Conservation (phyloP, 1,140 invertebrate genomes). For the Archegozetes longisetosus region DNA sequence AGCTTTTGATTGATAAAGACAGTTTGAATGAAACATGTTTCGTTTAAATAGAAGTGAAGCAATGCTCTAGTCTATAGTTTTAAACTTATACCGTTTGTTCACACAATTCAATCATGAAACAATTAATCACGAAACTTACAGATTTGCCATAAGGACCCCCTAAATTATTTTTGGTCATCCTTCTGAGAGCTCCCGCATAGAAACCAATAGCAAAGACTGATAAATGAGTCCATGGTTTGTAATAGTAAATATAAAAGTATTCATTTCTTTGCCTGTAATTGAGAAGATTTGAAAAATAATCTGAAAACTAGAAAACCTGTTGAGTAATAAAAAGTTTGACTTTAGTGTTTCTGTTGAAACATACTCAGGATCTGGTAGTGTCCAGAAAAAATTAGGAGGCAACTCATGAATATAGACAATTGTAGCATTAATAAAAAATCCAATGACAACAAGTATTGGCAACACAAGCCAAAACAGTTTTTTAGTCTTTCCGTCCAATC, state of each 20-base stretch:
- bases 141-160: not conserved
- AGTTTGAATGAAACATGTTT: too few relatives aligned
- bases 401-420: conserved; percentile 19
- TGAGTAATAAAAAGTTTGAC: too few relatives aligned
- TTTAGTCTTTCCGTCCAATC: not conserved
- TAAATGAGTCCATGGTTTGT: conserved; percentile 19
- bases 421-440: conserved; percentile 17
- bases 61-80: too few relatives aligned
- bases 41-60: too few relatives aligned
- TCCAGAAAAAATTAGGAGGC: conserved; percentile 20
- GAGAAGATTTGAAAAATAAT: not conserved
- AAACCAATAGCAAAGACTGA: conserved; percentile 17
- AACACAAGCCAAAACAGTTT: conserved; percentile 14
- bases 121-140: not conserved
- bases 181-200: conserved; percentile 7
- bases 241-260: conserved; percentile 13
- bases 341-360: too few relatives aligned
- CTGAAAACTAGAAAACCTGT: too few relatives aligned
- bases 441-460: conserved; percentile 9
- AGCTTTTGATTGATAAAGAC: too few relatives aligned
- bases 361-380: conserved; percentile 21
- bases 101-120: too few relatives aligned
- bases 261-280: conserved; percentile 11
- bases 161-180: not conserved
- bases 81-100: too few relatives aligned